A percentile compares a stretch with the other conserved stretches of the same genome.
phyloP scores from a whole-genome alignment of 1,140 invertebrate genomes.

The Drosophila asahinai region DNA sequence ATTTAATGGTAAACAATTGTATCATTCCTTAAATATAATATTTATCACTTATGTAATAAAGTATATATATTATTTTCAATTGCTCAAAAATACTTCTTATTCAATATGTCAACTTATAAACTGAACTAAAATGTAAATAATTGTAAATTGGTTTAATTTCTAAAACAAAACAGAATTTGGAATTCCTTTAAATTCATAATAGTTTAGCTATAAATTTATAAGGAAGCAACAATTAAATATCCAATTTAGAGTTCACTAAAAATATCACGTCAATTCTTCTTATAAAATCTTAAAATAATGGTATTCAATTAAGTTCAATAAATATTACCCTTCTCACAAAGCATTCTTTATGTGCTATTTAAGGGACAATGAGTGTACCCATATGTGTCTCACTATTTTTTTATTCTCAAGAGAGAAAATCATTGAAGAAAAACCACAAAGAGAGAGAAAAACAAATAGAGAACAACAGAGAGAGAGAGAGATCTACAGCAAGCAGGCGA shows the following conservation, averaged over 20 bases:
- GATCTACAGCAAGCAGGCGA: background rate
- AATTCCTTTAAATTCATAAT: too few relatives aligned
- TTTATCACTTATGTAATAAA: background rate
- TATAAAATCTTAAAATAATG: background rate
- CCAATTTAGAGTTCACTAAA: background rate
- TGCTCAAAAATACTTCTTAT: too few relatives aligned
- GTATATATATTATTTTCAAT: too few relatives aligned
- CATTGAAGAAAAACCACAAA: background rate
- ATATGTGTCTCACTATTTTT: slow-evolving; percentile 1
- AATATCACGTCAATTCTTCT: background rate
- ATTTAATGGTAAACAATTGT: too few relatives aligned
- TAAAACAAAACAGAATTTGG: too few relatives aligned
- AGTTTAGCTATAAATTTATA: too few relatives aligned
- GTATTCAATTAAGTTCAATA: background rate
- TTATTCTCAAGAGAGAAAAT: slow-evolving; percentile 3
- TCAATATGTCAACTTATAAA: too few relatives aligned
- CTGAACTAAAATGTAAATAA: too few relatives aligned
- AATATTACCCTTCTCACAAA: background rate
- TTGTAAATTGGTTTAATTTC: too few relatives aligned
- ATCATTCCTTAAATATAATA: background rate
- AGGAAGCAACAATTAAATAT: too few relatives aligned
- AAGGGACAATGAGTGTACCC: background rate
- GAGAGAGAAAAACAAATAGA: slow-evolving; percentile 1
- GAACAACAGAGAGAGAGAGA: too few relatives aligned
- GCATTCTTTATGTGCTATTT: background rate